phyloP scores from a whole-genome alignment of 2,113 vertebrate genomes.

The Alaudala cheleensis region DNA sequence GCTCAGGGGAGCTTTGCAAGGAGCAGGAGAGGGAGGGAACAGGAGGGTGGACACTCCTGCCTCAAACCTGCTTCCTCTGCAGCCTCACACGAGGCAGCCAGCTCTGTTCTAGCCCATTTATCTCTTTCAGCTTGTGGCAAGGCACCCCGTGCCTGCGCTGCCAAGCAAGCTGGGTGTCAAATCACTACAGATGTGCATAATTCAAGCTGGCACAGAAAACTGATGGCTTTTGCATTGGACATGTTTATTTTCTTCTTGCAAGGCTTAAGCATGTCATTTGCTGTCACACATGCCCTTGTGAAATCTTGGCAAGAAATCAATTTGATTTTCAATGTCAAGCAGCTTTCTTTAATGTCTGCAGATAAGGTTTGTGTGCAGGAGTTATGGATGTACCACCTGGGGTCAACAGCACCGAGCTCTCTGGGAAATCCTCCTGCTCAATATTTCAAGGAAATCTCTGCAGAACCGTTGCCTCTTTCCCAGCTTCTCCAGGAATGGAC shows the following conservation, averaged over 20 bases:
- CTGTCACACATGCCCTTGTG: conserved; percentile 74
- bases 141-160: conserved; percentile 10
- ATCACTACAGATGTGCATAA: conserved; percentile 73
- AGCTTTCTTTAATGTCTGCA: conserved; percentile 68
- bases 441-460: background rate
- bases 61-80: background rate
- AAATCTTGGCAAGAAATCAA: conserved; percentile 80
- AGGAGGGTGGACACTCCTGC: background rate
- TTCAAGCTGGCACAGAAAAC: conserved; percentile 70
- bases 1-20: background rate
- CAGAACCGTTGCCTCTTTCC: background rate
- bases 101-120: conserved; percentile 16
- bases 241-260: conserved; percentile 75
- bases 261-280: conserved; percentile 73
- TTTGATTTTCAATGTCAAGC: conserved; percentile 71
- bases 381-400: conserved; percentile 41
- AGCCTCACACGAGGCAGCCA: background rate
- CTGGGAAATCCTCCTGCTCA: background rate
- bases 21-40: background rate
- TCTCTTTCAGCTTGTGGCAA: conserved; percentile 60
- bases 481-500: background rate
- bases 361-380: conserved; percentile 65
- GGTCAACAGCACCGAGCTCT: conserved; percentile 49
- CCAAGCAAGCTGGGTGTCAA: conserved; percentile 56
- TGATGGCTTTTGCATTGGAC: conserved; percentile 70